Evolutionary conservation across 2,797 vertebrate species (phyloP).

Genomic region (Smutsia gigantea): DNA sequence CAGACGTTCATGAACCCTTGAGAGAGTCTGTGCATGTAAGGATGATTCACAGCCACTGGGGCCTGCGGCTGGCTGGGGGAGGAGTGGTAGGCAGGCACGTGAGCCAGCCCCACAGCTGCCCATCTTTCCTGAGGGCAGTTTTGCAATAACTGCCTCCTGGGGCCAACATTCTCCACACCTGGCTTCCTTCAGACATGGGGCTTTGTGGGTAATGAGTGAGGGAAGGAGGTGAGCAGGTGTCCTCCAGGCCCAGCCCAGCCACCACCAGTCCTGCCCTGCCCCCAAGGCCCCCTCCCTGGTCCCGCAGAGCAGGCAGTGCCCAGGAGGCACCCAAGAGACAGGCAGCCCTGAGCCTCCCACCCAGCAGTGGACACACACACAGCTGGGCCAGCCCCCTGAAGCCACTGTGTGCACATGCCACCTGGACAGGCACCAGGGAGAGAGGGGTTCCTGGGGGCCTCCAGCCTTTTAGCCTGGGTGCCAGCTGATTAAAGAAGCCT

Average conservation of each 20-base stretch:
- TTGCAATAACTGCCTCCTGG: not conserved
- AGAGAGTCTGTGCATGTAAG: not conserved
- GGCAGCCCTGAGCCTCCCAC: not conserved
- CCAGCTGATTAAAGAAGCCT: not conserved
- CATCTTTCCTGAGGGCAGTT: not conserved
- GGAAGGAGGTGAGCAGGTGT: not conserved
- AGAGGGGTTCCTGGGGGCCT: not conserved
- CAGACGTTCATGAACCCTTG: not conserved
- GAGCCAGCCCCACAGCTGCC: not conserved
- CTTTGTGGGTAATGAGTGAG: not conserved
- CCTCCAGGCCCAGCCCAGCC: not conserved
- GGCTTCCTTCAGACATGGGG: conserved; percentile 14
- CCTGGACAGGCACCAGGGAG: not conserved
- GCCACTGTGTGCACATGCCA: too few relatives aligned
- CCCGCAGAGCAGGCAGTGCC: not conserved
- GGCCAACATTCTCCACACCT: not conserved
- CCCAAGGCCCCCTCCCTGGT: not conserved
- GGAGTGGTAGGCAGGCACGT: not conserved
- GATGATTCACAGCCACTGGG: not conserved
- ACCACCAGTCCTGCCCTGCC: not conserved
- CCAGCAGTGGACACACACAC: not conserved
- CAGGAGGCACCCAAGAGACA: not conserved
- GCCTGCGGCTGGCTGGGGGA: not conserved
- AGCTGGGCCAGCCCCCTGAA: not conserved
- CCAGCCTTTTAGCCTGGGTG: not conserved